Conservation (phyloP, 2,888 invertebrate species). For the Falcaria lacertinaria region DNA sequence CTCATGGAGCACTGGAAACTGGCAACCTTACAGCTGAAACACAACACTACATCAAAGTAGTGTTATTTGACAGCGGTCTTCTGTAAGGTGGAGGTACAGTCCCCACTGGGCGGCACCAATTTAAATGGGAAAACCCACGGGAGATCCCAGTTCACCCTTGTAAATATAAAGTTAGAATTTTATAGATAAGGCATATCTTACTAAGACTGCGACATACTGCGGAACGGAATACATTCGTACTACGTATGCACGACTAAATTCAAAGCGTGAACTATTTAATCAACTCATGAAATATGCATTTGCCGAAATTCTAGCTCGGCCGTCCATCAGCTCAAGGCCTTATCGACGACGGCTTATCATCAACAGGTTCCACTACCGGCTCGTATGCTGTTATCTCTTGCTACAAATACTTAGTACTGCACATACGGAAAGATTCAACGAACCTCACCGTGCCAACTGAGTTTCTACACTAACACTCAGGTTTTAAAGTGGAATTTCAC, state of each 20-base stretch:
- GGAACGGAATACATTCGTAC: constrained; percentile 45
- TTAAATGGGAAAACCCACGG: too few species aligned
- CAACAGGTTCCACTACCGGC: constrained; percentile 75
- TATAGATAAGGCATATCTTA: not conserved
- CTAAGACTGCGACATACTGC: constrained; percentile 20
- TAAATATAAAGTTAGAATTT: too few species aligned
- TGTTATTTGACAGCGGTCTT: too few species aligned
- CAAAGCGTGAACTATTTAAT: constrained; percentile 76
- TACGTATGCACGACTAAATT: constrained; percentile 48
- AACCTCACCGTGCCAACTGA: constrained; percentile 9
- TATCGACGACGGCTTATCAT: constrained; percentile 77
- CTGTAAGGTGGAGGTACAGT: too few species aligned
- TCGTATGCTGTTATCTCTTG: constrained; percentile 75
- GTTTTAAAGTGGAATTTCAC: constrained; percentile 20
- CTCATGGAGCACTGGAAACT: too few species aligned
- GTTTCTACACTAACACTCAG: constrained; percentile 19
- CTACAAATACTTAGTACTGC: constrained; percentile 66
- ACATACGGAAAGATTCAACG: constrained; percentile 35
- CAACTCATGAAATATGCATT: constrained; percentile 78
- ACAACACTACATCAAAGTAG: too few species aligned
- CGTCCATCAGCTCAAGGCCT: constrained; percentile 70
- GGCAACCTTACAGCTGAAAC: too few species aligned
- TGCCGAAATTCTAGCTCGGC: constrained; percentile 71
- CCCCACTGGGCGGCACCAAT: too few species aligned
- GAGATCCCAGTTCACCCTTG: too few species aligned